A percentile compares a stretch with the other conserved stretches of the same genome.
These are phyloP conservation scores for Larimichthys crocea DNA, from an alignment of 2,113 vertebrate species.

Conservation along the genomic window DNA sequence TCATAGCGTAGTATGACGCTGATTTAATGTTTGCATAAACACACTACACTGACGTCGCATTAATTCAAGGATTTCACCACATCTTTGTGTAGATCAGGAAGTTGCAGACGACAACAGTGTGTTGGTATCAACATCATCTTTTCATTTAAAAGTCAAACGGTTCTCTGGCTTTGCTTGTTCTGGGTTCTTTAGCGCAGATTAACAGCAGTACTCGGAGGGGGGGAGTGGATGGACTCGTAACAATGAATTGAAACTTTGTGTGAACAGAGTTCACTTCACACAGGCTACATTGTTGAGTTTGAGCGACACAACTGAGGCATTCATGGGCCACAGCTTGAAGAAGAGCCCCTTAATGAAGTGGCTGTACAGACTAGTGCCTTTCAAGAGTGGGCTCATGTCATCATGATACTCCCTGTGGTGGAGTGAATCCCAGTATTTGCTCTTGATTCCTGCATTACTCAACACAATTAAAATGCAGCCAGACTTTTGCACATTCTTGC, in stretches of 20 bases:
- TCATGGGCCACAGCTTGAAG: conserved; percentile 59
- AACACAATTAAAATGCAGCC: background rate
- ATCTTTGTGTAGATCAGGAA: conserved; percentile 18
- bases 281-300: conserved; percentile 65
- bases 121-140: conserved; percentile 30
- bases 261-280: conserved; percentile 54
- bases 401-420: background rate
- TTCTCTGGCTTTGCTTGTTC: conserved; percentile 52
- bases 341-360: conserved; percentile 35
- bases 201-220: conserved; percentile 25
- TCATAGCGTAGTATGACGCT: conserved; percentile 8
- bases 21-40: conserved; percentile 49
- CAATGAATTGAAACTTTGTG: conserved; percentile 68
- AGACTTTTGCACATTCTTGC: background rate
- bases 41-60: conserved; percentile 28
- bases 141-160: conserved; percentile 49
- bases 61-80: background rate
- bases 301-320: conserved; percentile 64
- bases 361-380: conserved; percentile 10
- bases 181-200: conserved; percentile 42
- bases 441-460: conserved; percentile 1
- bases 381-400: background rate
- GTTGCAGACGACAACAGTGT: conserved; percentile 13
- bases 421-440: background rate
- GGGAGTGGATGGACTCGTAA: conserved; percentile 35